Percentiles rank a stretch among this genome's conserved stretches.
phyloP scores from a whole-genome alignment of 2,797 vertebrate genomes.

The Anisognathus igniventris region DNA sequence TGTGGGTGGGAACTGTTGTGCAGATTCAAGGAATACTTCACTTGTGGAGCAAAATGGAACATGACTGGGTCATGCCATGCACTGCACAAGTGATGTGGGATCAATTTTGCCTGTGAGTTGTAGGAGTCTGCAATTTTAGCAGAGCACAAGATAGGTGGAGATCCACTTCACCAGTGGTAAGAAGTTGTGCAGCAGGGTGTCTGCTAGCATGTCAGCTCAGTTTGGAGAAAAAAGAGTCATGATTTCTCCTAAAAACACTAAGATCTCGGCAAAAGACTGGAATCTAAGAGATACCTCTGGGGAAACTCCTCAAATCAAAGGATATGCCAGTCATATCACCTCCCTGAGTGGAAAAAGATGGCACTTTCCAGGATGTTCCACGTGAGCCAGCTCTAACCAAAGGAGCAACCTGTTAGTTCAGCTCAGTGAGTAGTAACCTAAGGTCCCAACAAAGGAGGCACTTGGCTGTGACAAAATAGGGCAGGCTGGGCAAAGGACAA shows the following conservation, averaged over 20 bases:
- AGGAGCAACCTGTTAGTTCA: neutral
- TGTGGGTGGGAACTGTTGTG: neutral
- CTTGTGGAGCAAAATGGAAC: neutral
- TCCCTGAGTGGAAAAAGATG: neutral
- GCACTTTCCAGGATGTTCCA: neutral
- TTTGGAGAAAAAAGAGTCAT: neutral
- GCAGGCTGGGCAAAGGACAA: neutral
- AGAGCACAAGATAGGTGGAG: neutral
- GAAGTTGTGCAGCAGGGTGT: too few species aligned
- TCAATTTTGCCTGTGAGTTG: accelerated
- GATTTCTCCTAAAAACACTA: neutral
- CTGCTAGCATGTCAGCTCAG: neutral
- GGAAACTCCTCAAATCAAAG: neutral
- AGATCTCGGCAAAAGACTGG: neutral
- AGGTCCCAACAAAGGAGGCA: neutral
- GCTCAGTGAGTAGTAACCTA: neutral
- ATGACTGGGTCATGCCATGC: neutral
- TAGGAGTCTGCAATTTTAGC: neutral
- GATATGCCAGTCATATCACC: too few species aligned
- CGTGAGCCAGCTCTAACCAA: neutral
- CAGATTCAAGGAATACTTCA: neutral
- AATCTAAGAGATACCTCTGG: neutral
- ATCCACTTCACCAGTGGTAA: neutral
- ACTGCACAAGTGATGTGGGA: neutral
- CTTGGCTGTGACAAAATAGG: neutral